Evolutionary conservation across 2,113 vertebrate species (phyloP).

Genomic region (Nyctibius bracteatus): DNA sequence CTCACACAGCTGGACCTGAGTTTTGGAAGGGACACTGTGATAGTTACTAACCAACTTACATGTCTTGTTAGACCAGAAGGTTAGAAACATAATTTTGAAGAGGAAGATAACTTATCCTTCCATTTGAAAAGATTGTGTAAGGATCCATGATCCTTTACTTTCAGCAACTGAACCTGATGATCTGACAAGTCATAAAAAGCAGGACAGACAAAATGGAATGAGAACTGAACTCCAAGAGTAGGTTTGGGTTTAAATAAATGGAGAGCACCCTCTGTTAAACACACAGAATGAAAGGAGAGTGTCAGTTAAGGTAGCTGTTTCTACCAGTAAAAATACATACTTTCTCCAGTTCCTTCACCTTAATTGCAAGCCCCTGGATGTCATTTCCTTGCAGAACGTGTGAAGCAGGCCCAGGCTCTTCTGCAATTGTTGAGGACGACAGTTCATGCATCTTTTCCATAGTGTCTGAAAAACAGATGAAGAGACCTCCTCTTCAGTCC

Average conservation of each 20-base stretch:
- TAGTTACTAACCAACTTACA: background rate
- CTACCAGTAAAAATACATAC: constrained; percentile 51
- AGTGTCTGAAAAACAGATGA: constrained; percentile 70
- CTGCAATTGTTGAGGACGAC: background rate
- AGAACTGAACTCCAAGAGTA: background rate
- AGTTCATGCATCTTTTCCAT: constrained; percentile 44
- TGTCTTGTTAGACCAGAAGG: background rate
- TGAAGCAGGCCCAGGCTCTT: constrained; percentile 51
- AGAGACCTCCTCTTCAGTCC: background rate
- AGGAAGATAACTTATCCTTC: background rate
- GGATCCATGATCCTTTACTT: background rate
- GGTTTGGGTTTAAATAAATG: background rate
- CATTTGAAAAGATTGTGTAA: background rate
- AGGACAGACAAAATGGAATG: background rate
- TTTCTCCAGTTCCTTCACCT: constrained; percentile 72
- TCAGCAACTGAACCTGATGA: background rate
- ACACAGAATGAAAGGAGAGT: background rate
- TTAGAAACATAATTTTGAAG: background rate
- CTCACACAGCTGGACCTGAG: background rate
- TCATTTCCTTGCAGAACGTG: constrained; percentile 65
- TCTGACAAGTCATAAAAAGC: background rate
- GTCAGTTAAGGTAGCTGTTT: background rate
- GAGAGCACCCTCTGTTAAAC: background rate
- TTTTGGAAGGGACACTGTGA: background rate
- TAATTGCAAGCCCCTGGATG: constrained; percentile 73